A percentile compares a stretch with the other conserved stretches of the same genome.
Conservation (phyloP, 2,113 vertebrate species). For the Rhea pennata region DNA sequence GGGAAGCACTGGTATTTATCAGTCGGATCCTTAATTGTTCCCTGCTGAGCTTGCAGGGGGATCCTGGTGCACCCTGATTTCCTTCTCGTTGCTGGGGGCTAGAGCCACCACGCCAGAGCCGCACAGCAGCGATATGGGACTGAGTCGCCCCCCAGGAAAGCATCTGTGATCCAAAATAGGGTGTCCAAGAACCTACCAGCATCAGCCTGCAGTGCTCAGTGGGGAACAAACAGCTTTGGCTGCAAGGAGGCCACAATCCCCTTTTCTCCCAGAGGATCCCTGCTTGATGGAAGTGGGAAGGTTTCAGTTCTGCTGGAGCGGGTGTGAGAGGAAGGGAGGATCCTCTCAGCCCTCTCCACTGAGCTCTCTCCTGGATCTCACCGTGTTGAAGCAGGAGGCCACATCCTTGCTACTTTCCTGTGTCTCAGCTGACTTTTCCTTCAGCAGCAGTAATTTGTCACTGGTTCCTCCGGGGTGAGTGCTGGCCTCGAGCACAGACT, state of each 20-base stretch:
- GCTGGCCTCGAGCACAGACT: neutral
- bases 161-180: fast-evolving
- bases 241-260: neutral
- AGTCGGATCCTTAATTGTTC: neutral
- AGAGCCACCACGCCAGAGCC: fast-evolving
- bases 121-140: fast-evolving
- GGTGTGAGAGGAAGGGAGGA: neutral
- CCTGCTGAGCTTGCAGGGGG: neutral
- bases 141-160: neutral
- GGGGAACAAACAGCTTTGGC: fast-evolving
- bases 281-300: neutral
- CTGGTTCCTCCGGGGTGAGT: neutral
- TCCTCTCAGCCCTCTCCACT: neutral
- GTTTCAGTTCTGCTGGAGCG: neutral
- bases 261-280: neutral
- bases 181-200: neutral
- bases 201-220: neutral
- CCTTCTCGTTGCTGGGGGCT: neutral
- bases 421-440: conserved; percentile 50
- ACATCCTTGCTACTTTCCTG: neutral
- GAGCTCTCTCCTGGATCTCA: neutral
- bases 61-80: fast-evolving
- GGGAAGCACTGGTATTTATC: neutral
- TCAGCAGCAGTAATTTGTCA: neutral
- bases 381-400: neutral